Percentiles rank a stretch among this genome's conserved stretches.
Conservation (phyloP, 2,113 vertebrate genomes). For the Pseudorectes ferrugineus region DNA sequence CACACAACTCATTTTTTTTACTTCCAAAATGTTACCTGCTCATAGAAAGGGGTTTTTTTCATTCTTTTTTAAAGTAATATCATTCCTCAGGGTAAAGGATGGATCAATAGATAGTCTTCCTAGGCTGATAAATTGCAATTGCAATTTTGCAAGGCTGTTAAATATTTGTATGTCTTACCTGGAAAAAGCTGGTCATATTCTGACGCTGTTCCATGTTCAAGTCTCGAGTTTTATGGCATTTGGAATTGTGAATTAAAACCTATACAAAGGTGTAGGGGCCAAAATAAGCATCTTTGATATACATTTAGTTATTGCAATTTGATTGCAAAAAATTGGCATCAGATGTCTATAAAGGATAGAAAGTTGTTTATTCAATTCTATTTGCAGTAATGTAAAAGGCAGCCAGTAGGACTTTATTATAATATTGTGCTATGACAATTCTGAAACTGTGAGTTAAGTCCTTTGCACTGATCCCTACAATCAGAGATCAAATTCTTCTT, state of each 20-base stretch:
- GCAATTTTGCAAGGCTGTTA: constrained; percentile 32
- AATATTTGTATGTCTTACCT: constrained; percentile 8
- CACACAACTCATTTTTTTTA: background rate
- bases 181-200: constrained; percentile 14
- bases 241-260: constrained; percentile 31
- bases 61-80: background rate
- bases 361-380: background rate
- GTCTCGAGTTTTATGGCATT: constrained; percentile 33
- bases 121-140: constrained; percentile 14
- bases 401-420: background rate
- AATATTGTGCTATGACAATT: background rate
- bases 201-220: constrained; percentile 40
- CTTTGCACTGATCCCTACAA: constrained; percentile 32
- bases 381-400: background rate
- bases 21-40: background rate
- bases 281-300: constrained; percentile 2
- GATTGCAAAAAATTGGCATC: background rate
- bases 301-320: background rate
- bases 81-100: constrained; percentile 47
- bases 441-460: constrained; percentile 26
- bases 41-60: background rate
- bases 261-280: background rate
- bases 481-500: background rate
- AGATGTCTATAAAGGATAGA: background rate
- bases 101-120: constrained; percentile 44